Percentiles rank a stretch among this genome's conserved stretches.
These are phyloP conservation scores for Caenorhabditis becei DNA, from an alignment of 2,888 invertebrate genomes.

Conservation along the genomic window DNA sequence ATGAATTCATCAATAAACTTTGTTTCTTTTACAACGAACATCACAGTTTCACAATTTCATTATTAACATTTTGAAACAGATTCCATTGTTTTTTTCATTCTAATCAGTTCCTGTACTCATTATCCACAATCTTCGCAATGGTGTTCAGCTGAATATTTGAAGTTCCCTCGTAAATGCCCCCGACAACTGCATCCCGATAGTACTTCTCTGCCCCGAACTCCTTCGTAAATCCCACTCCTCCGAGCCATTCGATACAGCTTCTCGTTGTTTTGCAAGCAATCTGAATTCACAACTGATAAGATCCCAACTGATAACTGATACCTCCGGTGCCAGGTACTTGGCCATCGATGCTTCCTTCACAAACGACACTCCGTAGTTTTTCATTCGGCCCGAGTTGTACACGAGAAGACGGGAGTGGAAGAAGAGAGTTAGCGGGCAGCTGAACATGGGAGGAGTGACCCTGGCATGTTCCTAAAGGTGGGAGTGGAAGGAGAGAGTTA, in stretches of 20 bases:
- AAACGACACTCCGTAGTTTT: conserved; percentile 90
- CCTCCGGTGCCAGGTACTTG: conserved; percentile 90
- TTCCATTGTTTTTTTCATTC: no score
- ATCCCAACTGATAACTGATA: conserved; percentile 61
- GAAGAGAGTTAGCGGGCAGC: no score
- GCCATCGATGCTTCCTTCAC: conserved; percentile 97
- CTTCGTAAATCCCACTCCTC: conserved; percentile 96
- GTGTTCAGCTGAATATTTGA: conserved; percentile 97
- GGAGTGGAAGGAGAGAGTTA: no score
- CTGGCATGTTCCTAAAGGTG: no score
- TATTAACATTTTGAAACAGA: no score
- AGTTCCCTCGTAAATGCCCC: conserved; percentile 95
- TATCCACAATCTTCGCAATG: conserved; percentile 90
- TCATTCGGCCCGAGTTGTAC: conserved; percentile 94
- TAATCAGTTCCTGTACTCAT: conserved; percentile 72
- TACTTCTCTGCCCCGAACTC: conserved; percentile 97
- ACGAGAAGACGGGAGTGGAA: conserved; percentile 91
- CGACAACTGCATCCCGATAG: conserved; percentile 96
- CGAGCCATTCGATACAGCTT: conserved; percentile 95
- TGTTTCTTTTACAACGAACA: no score
- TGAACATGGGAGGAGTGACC: no score
- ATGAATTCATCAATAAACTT: no score
- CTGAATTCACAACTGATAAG: not conserved
- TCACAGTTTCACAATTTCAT: no score
- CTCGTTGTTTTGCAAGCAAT: conserved; percentile 39